Base-by-base conservation (phyloP, 2,888 invertebrate genomes). In the Trachelus troglodyta region DNA sequence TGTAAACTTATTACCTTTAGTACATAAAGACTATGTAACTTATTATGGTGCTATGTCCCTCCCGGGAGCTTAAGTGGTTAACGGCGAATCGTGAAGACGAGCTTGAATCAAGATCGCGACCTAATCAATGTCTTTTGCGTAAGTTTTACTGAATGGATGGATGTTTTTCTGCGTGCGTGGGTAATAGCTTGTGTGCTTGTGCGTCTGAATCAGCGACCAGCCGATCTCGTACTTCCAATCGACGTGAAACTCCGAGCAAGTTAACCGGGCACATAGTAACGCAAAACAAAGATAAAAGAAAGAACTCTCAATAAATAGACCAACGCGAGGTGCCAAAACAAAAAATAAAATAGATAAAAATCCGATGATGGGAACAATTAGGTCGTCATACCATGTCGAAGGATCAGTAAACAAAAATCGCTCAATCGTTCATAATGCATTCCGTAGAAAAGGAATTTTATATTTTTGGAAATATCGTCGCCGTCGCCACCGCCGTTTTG, bases 1-100 rank as follows among this genome's bases (percentile, higher is more conserved):
- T 23, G 56, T 56, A 23, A 23, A 56, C 56, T 56, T 23, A 56
- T 56, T 56, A 56, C 56, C 56, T 56, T 56, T 56, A 56, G 23
- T 56, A 56, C 23, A 56, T 56, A 56, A 56, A 56, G 56, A 56
- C 56, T 56, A 56, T 23, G 56, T 56, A 56, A 56, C 56, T 56
- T 56, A 83, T 78, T 77, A 81, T 83, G 84, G 84, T 83, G 84
- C 82, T 84, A 83, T 79, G 80, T 77, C 78, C 77, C 71, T 74
- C 76, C 79, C 75, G 81, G 78, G 73, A 79, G 79, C 75, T 79
- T 75, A 76, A 69, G 75, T 31, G 79, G 78, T 73, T 79, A 37
- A 75, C 69, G 71, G 73, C 56, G 23, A 56, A 56, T 56, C 56
- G 56, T 23, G 56, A 56, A 56, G 56, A 56, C 56, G 56, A 56